These are phyloP conservation scores for Ochotona princeps DNA, from an alignment of 2,113 vertebrate genomes.

Conservation along the genomic window DNA sequence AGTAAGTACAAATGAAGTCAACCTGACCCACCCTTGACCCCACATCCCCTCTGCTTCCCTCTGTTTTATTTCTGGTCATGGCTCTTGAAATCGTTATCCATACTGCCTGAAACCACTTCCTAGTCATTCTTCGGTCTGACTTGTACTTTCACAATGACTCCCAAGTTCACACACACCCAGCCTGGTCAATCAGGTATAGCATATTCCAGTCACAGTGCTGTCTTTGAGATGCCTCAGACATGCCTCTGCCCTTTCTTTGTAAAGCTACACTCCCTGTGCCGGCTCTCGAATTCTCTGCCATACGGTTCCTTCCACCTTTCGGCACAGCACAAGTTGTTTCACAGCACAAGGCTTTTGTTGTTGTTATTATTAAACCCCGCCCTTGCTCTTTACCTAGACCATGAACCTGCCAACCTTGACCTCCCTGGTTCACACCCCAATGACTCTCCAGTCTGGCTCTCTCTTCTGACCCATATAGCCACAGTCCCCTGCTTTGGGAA, in stretches of 20 bases:
- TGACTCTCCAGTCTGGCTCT: not conserved
- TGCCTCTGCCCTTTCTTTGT: not conserved
- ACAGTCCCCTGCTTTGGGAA: not conserved
- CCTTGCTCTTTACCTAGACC: not conserved
- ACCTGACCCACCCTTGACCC: not conserved
- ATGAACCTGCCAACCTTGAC: not conserved
- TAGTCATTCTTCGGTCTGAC: slow-evolving; percentile 30
- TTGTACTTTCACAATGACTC: not conserved
- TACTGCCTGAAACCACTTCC: slow-evolving; percentile 27
- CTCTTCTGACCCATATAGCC: not conserved
- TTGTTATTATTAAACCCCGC: not conserved
- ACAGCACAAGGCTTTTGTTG: not conserved
- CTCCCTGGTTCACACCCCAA: not conserved
- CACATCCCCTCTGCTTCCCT: not conserved
- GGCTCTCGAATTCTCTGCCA: not conserved
- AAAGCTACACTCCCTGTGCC: not conserved
- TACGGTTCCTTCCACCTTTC: not conserved
- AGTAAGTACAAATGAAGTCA: slow-evolving; percentile 23
- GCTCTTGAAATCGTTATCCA: slow-evolving; percentile 32
- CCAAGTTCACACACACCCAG: not conserved
- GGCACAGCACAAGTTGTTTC: not conserved
- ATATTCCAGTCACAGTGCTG: not conserved
- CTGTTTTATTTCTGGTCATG: not conserved
- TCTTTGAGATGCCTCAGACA: not conserved
- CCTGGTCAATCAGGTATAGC: not conserved